Evolutionary conservation across 2,113 vertebrate genomes (phyloP), one percentile per base, ranked within the genome.

Genomic region (Hippolais icterina): DNA sequence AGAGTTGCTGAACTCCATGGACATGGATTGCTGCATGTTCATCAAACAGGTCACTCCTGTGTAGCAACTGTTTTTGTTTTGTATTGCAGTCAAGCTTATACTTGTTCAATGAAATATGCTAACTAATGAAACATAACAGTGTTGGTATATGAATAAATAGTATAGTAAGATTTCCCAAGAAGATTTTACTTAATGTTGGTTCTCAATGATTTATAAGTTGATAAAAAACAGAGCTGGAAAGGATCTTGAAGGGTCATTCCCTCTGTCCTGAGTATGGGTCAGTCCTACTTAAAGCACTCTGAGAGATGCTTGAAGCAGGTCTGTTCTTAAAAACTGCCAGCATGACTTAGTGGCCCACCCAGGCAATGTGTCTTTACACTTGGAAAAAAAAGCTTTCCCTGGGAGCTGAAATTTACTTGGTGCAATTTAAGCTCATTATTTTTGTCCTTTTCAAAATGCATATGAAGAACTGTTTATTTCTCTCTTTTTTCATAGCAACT

Each of bases 371-470:
- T 47, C 71, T 88, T 85, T 78, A 50, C 17, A 18, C 21, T 70
- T 82, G 47, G 35, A 37, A 60, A 85, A 85, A 71, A 85, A 72
- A 83, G 3, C n/a, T 83, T 80, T 86, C 31, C n/a, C 12, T 63
- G 20, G 47, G 68, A 90, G 39, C 63, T 24, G 6, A 92, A 77
- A 70, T 90, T 83, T 77, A 17, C 21, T 80, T 63, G 29, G n/a
- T 86, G 47, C 71, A 90, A 59, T 93, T 96, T 90, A 81, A 86
- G 63, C 16, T 50, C 53, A 69, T 94, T 90, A 88, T 76, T 88
- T 93, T 85, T 89, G 54, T 81, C 33, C 50, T 81, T 35, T 86
- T 18, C 33, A 35, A 79, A 83, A 57, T 10, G 25, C 50, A 14
- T 86, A 59, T 60, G 71, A 65, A 84, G 33, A 83, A 19, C 37